Conservation (phyloP, 2,797 vertebrate genomes). For the Sparus aurata region DNA sequence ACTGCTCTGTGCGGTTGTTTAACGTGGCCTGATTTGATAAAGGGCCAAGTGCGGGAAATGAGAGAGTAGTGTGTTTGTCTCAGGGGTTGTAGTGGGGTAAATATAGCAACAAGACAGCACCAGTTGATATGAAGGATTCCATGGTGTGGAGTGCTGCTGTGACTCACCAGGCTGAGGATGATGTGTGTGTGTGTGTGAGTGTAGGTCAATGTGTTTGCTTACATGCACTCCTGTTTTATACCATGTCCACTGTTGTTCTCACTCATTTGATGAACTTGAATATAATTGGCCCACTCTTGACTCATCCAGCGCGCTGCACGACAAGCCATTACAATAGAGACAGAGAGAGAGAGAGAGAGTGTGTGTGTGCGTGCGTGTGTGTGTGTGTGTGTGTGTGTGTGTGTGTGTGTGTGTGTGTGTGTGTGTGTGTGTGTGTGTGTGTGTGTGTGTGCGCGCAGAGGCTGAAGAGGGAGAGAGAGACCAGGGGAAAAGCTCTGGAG, state of each 20-base stretch:
- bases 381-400: no score
- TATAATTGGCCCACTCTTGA: constrained; percentile 47
- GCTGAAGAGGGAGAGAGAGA: constrained; percentile 14
- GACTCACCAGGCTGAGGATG: constrained; percentile 74
- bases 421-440: no score
- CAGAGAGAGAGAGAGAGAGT: constrained; percentile 27
- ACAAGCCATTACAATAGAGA: constrained; percentile 40
- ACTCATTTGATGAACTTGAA: constrained; percentile 62
- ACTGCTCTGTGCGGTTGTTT: constrained; percentile 70
- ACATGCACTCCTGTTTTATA: constrained; percentile 47
- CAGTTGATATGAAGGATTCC: constrained; percentile 84
- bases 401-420: constrained; percentile 18
- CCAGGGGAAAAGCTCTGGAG: constrained; percentile 23
- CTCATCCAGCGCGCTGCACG: constrained; percentile 39
- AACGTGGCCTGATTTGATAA: constrained; percentile 82
- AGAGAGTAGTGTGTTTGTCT: constrained; percentile 80
- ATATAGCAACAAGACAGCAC: constrained; percentile 86
- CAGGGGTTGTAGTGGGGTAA: constrained; percentile 80
- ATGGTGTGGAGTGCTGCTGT: constrained; percentile 77
- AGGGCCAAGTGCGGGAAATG: constrained; percentile 77
- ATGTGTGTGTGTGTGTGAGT: constrained; percentile 21
- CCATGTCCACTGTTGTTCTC: constrained; percentile 46
- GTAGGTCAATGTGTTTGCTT: constrained; percentile 31
- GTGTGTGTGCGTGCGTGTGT: constrained; percentile 18
- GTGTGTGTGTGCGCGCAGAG: background rate